A percentile compares a stretch with the other conserved stretches of the same genome.
Conservation (phyloP, 2,888 invertebrate species). For the Crematogaster levior region DNA sequence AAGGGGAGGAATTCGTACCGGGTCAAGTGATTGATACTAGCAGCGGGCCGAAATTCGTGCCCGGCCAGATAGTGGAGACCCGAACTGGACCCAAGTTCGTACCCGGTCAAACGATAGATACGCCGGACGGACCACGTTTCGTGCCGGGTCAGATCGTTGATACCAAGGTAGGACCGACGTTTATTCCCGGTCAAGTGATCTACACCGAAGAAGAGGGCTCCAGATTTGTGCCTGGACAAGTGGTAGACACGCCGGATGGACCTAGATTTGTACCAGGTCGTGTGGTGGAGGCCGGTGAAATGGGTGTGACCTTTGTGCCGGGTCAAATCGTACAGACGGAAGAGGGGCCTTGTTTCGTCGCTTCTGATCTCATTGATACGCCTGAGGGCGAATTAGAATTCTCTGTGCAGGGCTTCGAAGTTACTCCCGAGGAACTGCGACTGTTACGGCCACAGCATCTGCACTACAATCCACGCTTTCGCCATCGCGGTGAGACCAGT, state of each 20-base stretch:
- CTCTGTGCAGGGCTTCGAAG: conserved; percentile 90
- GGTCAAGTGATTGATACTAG: conserved; percentile 91
- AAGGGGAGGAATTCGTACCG: conserved; percentile 90
- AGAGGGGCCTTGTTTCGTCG: conserved; percentile 88
- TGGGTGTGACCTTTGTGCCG: conserved; percentile 86
- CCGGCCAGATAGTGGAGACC: conserved; percentile 92
- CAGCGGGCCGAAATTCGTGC: conserved; percentile 91
- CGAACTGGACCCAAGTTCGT: conserved; percentile 89
- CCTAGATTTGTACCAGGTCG: conserved; percentile 88
- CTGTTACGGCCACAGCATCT: conserved; percentile 84
- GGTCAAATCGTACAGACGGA: conserved; percentile 87
- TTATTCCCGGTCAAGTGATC: conserved; percentile 93
- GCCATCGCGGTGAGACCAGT: conserved; percentile 87
- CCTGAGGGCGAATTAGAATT: conserved; percentile 89
- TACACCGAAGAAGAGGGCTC: conserved; percentile 87
- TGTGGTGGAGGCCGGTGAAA: conserved; percentile 86
- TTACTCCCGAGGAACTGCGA: conserved; percentile 86
- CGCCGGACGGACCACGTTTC: conserved; percentile 90
- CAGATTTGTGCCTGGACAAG: conserved; percentile 88
- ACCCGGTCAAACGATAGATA: conserved; percentile 91
- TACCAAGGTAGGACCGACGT: conserved; percentile 91
- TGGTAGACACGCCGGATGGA: conserved; percentile 91
- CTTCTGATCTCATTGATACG: conserved; percentile 89
- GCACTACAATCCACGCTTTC: conserved; percentile 77
- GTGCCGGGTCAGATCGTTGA: conserved; percentile 93